Percentiles rank a stretch among this genome's conserved stretches.
Conservation (phyloP, 53 echinoderm and acorn worm genomes). For the Apostichopus leukothele region DNA sequence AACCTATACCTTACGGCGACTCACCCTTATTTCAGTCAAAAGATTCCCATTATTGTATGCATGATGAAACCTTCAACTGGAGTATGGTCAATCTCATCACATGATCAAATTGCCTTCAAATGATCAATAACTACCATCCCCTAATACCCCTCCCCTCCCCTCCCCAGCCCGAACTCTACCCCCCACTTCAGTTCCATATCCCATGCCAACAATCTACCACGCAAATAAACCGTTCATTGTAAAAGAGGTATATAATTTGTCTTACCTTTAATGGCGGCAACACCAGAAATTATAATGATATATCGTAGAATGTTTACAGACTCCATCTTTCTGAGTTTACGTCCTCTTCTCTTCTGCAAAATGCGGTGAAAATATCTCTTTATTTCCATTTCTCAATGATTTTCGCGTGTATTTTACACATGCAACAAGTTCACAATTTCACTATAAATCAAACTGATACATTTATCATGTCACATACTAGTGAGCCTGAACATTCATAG, state of each 20-base stretch:
- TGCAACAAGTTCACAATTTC: neutral
- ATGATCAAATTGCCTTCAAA: neutral
- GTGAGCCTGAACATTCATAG: too few species aligned
- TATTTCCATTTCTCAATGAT: neutral
- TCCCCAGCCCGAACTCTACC: too few species aligned
- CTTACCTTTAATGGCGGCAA: neutral
- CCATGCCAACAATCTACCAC: neutral
- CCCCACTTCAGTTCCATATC: neutral
- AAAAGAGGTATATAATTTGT: neutral
- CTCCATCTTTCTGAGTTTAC: neutral
- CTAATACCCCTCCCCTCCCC: too few species aligned
- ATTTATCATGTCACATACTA: neutral
- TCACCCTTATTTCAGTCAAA: too few species aligned
- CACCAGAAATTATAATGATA: neutral
- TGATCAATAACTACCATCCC: neutral
- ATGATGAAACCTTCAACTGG: neutral
- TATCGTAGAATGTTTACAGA: neutral
- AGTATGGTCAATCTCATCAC: neutral
- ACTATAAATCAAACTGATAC: neutral
- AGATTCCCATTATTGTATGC: too few species aligned
- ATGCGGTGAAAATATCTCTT: neutral
- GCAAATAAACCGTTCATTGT: neutral
- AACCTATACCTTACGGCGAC: too few species aligned
- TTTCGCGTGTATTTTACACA: neutral
- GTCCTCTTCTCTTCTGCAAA: neutral